These are phyloP conservation scores for Dusona sp. DNA, from an alignment of 2,888 invertebrate species.

Conservation along the genomic window DNA sequence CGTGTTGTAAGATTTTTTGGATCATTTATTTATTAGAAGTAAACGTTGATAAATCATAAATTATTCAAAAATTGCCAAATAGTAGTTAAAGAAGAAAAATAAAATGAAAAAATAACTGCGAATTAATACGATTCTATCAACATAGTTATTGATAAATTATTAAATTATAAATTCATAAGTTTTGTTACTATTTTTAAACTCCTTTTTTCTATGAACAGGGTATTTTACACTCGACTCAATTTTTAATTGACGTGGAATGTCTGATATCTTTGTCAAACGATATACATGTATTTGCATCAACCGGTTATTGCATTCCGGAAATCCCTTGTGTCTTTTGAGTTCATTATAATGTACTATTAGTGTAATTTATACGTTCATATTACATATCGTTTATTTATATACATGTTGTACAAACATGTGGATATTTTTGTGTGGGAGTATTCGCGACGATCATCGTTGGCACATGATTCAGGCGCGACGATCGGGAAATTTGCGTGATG, in stretches of 20 bases:
- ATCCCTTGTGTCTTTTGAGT: constrained; percentile 18
- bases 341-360: background rate
- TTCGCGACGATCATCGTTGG: constrained; percentile 7
- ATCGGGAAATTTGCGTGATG: constrained; percentile 41
- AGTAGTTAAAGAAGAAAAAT: background rate
- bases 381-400: background rate
- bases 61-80: background rate
- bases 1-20: background rate
- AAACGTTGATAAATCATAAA: background rate
- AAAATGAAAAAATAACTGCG: background rate
- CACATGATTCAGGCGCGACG: constrained; percentile 23
- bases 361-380: constrained; percentile 4
- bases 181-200: background rate
- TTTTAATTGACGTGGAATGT: background rate
- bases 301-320: constrained; percentile 38
- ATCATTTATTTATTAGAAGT: background rate
- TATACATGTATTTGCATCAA: background rate
- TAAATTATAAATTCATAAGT: background rate
- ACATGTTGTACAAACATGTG: background rate
- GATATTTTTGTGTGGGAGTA: constrained; percentile 1
- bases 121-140: background rate
- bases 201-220: background rate
- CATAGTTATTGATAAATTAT: background rate
- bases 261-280: background rate
- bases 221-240: background rate